Conservation (phyloP, 1,140 invertebrate genomes). For the Palaemon carinicauda region DNA sequence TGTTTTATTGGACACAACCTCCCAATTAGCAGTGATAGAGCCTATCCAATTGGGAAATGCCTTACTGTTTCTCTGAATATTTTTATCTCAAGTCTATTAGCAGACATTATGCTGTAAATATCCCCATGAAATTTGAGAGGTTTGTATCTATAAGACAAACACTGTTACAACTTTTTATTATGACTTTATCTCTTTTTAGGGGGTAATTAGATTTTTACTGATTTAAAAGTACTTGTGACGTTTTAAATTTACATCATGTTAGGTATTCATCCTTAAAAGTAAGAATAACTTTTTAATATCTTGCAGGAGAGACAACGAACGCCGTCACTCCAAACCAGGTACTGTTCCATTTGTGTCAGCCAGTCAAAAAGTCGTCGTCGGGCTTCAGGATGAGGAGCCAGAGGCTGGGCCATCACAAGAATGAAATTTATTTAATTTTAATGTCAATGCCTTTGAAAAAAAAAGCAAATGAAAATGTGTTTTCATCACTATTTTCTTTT, state of each 20-base stretch:
- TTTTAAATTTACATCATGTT: background rate
- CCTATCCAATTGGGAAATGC: too few species aligned
- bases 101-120: too few species aligned
- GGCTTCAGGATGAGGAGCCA: constrained; percentile 70
- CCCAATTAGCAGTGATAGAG: too few species aligned
- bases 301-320: constrained; percentile 77
- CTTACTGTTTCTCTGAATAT: too few species aligned
- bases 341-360: constrained; percentile 80
- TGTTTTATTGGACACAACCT: too few species aligned
- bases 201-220: constrained; percentile 65
- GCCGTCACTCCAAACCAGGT: constrained; percentile 85
- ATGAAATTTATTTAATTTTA: too few species aligned
- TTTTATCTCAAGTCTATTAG: too few species aligned
- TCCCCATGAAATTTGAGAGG: too few species aligned
- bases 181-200: too few species aligned
- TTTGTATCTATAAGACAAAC: too few species aligned
- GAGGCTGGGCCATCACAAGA: background rate
- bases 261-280: too few species aligned
- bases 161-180: too few species aligned
- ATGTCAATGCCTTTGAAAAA: background rate
- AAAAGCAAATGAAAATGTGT: background rate
- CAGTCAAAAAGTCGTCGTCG: constrained; percentile 78
- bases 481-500: background rate
- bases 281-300: background rate
- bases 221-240: background rate